phyloP scores from a whole-genome alignment of 2,113 vertebrate genomes.

The Crotalus tigris region DNA sequence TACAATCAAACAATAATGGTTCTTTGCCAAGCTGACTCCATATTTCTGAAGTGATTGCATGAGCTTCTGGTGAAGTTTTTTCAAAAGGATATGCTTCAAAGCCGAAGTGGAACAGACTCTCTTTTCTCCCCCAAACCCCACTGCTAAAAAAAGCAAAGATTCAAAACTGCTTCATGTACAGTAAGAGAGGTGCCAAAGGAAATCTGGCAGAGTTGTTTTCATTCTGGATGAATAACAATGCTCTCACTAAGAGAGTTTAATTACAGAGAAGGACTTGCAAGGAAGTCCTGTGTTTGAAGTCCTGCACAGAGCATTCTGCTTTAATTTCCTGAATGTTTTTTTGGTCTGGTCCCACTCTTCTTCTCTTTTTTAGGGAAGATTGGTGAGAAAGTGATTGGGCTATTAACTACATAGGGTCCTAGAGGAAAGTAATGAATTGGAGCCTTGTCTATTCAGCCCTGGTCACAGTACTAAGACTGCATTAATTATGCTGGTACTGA shows the following conservation, averaged over 20 bases:
- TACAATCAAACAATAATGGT: constrained; percentile 23
- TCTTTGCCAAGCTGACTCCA: constrained; percentile 11
- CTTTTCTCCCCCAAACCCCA: not conserved
- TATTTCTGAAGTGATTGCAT: constrained; percentile 13
- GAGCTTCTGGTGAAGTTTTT: constrained; percentile 21
- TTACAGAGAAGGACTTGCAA: not conserved
- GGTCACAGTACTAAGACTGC: not conserved
- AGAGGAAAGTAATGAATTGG: not conserved
- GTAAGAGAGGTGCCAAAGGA: not conserved
- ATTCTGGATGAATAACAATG: constrained; percentile 23
- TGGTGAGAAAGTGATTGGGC: not conserved
- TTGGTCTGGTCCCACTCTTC: not conserved
- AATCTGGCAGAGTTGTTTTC: constrained; percentile 7
- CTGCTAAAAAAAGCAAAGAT: not conserved
- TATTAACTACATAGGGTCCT: not conserved
- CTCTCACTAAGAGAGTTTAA: constrained; percentile 5
- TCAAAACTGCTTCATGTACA: not conserved
- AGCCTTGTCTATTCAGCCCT: not conserved
- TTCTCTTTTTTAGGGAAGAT: not conserved
- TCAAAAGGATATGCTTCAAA: constrained; percentile 32
- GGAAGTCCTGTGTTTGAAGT: not conserved
- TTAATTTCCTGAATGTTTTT: not conserved
- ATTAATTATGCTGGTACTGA: not conserved
- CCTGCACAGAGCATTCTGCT: constrained; percentile 11
- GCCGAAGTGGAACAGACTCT: not conserved